Evolutionary conservation across 1,140 invertebrate species (phyloP).

Genomic region (Pentalonia nigronervosa): DNA sequence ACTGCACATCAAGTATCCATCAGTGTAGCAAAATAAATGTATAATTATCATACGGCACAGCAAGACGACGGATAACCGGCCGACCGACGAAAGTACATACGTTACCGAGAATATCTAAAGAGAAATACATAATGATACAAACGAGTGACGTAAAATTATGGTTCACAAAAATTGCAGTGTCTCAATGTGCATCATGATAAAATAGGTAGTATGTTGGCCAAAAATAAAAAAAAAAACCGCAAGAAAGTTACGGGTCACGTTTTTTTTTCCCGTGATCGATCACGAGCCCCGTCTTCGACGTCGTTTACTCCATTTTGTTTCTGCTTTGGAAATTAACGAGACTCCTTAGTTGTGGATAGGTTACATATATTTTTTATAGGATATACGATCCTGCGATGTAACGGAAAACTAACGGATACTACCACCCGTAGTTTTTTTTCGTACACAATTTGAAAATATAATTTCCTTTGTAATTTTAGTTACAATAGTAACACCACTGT

Average conservation of each 20-base stretch:
- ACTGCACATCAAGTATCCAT: neutral
- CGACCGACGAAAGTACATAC: neutral
- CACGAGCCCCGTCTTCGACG: neutral
- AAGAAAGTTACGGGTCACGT: conserved; percentile 38
- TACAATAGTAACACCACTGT: neutral
- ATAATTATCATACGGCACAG: neutral
- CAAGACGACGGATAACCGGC: neutral
- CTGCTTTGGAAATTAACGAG: conserved; percentile 21
- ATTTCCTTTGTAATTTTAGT: neutral
- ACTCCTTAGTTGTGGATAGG: neutral
- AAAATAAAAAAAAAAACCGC: conserved; percentile 4
- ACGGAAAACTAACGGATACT: neutral
- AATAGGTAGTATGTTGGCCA: neutral
- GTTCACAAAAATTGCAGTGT: neutral
- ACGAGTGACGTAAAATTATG: neutral
- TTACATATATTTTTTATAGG: neutral
- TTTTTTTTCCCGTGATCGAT: conserved; percentile 36
- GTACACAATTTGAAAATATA: too few species aligned
- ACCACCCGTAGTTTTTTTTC: too few species aligned
- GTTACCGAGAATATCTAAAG: neutral
- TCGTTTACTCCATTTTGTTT: neutral
- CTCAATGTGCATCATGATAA: neutral
- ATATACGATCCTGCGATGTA: neutral
- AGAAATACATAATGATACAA: neutral
- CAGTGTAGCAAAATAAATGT: neutral